Base-by-base conservation (phyloP, 2,888 invertebrate genomes). In the Caenorhabditis sp. region DNA sequence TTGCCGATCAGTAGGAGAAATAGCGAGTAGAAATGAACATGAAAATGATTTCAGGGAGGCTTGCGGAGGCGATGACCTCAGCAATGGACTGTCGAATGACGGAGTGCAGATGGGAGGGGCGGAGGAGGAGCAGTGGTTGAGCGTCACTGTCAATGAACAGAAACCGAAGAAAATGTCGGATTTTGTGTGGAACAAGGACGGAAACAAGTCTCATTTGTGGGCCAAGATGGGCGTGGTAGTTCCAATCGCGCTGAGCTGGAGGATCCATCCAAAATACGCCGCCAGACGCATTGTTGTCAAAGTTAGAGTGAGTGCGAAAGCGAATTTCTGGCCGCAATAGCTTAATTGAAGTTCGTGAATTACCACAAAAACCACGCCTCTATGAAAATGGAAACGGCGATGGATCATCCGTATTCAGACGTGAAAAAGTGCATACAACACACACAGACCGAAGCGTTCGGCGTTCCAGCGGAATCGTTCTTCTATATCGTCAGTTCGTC, bases 401-500 rank as follows among this genome's bases (percentile, higher is more conserved):
- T 68, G 7, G 22, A 13, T 13, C 9, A 27, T 27, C 39, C 58
- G 0, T 13, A 15, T 1, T 15, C 26, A 5, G 53, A 53, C 13
- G 62, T 62, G 15, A 20, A 22, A 17, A 68, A 68, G 26, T 70
- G 70, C 39, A 9, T 13, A 17, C 7, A 27, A 1, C 48, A 55
- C 22, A 52, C 35, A 7, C 20, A 45, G 2, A 32, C 24, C 0
- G 68, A 75, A 13, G 32, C 20, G 7, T n/a, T 17, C 30, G 17
- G 43, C n/a, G 1, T n/a, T 6, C 74, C 75, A 0, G 26, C 22
- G 9, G 68, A 68, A 39, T 50, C 56, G 1, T 68, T 68, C n/a
- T 66, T 68, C 24, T 75, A 75, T 20, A 9, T 68, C 27, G 3
- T 15, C 8, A 50, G 41, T 2, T 45, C 48, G 4, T 27, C n/a